These are phyloP conservation scores for Nemotelus nigrinus DNA, from an alignment of 2,888 invertebrate genomes.

Conservation along the genomic window DNA sequence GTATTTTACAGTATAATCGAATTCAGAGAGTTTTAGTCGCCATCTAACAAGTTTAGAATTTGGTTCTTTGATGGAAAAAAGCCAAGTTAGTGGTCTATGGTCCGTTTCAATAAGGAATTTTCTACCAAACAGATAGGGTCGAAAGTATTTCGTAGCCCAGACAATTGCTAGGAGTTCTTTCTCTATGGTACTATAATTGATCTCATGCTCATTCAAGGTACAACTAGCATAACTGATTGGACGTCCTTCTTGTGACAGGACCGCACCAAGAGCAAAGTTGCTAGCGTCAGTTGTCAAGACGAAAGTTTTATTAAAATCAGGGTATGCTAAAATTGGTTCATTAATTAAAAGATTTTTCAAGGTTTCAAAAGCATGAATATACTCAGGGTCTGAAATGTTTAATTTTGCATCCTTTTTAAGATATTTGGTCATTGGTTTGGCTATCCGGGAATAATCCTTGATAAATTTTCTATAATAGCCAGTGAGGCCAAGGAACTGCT, in stretches of 20 bases:
- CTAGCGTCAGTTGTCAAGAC: slow-evolving; percentile 56
- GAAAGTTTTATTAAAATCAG: slow-evolving; percentile 53
- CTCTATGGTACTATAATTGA: slow-evolving; percentile 54
- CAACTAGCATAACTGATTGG: slow-evolving; percentile 55
- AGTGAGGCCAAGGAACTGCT: slow-evolving; percentile 46
- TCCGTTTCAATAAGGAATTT: slow-evolving; percentile 22
- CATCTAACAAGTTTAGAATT: not conserved
- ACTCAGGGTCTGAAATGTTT: slow-evolving; percentile 36
- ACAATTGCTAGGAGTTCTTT: slow-evolving; percentile 15
- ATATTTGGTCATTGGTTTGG: slow-evolving; percentile 36
- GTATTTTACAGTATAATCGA: not conserved
- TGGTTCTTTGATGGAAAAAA: slow-evolving; percentile 12
- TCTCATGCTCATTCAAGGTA: slow-evolving; percentile 54
- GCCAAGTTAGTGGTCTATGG: not conserved
- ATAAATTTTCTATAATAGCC: slow-evolving; percentile 51
- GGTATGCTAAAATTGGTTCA: slow-evolving; percentile 41
- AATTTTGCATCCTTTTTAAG: slow-evolving; percentile 46
- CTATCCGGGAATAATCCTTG: slow-evolving; percentile 46
- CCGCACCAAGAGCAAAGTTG: slow-evolving; percentile 53
- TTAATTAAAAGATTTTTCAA: slow-evolving; percentile 33
- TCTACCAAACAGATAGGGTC: not conserved
- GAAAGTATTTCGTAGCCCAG: not conserved
- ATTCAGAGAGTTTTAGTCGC: not conserved
- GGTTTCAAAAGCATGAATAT: slow-evolving; percentile 15
- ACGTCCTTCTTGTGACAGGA: slow-evolving; percentile 54